Conservation (phyloP, 1,140 invertebrate genomes). For the Bacillus rossius region DNA sequence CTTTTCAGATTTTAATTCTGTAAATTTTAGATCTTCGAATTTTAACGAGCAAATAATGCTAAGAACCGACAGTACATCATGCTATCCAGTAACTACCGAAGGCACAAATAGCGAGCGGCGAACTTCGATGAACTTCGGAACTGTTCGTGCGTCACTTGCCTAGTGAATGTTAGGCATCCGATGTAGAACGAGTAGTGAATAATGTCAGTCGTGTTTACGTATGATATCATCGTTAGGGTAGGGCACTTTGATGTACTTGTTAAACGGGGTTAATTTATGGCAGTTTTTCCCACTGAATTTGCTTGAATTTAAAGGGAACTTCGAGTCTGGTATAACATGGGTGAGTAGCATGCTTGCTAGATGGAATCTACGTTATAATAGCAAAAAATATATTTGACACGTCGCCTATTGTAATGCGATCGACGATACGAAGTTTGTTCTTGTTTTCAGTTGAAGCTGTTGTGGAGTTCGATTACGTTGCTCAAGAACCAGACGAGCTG, state of each 20-base stretch:
- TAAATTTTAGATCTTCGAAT: no score
- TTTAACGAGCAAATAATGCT: no score
- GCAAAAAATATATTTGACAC: neutral
- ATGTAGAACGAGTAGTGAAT: neutral
- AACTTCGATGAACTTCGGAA: no score
- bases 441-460: slow-evolving; percentile 61
- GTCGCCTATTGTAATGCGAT: neutral
- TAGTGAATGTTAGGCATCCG: no score
- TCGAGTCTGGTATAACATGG: neutral
- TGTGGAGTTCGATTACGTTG: slow-evolving; percentile 75
- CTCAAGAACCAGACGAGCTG: slow-evolving; percentile 77
- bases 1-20: no score
- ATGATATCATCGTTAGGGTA: slow-evolving; percentile 11
- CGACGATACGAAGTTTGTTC: neutral
- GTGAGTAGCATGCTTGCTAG: neutral
- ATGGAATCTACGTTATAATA: neutral
- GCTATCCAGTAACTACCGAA: no score
- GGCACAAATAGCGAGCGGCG: no score
- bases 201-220: slow-evolving; percentile 12
- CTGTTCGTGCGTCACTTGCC: no score
- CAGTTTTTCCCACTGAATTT: neutral
- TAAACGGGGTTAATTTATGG: neutral
- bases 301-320: neutral
- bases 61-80: no score
- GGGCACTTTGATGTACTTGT: neutral